Base-by-base conservation (phyloP, 2,797 vertebrate species). In the Pangasius krempfi region DNA sequence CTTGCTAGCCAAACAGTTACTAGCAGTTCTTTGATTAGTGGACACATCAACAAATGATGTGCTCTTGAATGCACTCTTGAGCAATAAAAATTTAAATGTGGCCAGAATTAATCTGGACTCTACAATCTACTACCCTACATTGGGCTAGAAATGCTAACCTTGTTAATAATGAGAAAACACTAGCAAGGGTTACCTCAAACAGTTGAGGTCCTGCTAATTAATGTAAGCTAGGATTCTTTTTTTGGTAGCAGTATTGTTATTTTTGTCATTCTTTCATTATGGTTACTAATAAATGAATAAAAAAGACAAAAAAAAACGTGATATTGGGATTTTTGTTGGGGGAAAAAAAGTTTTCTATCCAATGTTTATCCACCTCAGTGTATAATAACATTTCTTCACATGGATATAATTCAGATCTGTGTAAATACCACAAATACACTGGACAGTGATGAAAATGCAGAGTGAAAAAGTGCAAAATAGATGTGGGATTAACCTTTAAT, bases 401-500 rank as follows among this genome's bases (percentile, higher is more conserved):
- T 37, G 5, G 20, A 22, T 37, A 33, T 56, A 37, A 40, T 44
- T 40, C 56, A 40, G 79, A 40, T 6, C 20, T 60, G 20, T 13
- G 25, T 64, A 44, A 83, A 64, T 10, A 80, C 3, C n/a, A 22
- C 10, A 10, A 58, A 82, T 58, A 83, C 81, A 27, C 30, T 58
- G 54, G 52, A 47, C 52, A 64, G 70, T 84, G 44, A 84, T 40
- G 82, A 47, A 84, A 85, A 68, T 76, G 50, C 33, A 68, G 22
- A 47, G 56, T 66, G 33, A 62, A 79, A 40, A 70, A 70, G 60
- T 37, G 82, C 16, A 27, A 44, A 37, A 52, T 4, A 10, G 72
- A 44, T 66, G 70, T 56, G 22, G 62, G 54, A 80, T 82, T 89
- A 89, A 86, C 84, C 40, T 87, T 90, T 89, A 89, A 87, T 87